Conservation (phyloP, 2,113 vertebrate species). For the Hippopotamus amphibius region DNA sequence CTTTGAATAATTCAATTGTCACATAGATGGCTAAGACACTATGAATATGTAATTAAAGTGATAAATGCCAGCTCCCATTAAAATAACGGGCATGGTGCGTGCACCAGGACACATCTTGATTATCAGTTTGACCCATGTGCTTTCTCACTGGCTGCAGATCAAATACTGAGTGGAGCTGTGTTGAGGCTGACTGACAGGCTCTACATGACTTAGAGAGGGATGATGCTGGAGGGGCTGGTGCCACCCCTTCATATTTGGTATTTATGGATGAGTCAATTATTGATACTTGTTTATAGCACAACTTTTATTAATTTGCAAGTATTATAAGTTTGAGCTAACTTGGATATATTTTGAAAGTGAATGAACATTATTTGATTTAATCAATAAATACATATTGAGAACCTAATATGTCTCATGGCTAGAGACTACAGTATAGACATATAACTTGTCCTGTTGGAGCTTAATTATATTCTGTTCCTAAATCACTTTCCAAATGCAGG, state of each 20-base stretch:
- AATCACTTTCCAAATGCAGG: neutral
- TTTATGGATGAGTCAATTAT: conserved; percentile 47
- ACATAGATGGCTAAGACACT: conserved; percentile 54
- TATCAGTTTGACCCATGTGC: conserved; percentile 39
- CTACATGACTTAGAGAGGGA: neutral
- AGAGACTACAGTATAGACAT: neutral
- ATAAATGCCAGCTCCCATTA: conserved; percentile 67
- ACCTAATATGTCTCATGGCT: neutral
- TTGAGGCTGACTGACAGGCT: conserved; percentile 18
- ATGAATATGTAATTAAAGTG: conserved; percentile 79
- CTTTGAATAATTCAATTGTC: conserved; percentile 71
- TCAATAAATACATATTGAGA: neutral
- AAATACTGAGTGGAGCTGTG: neutral
- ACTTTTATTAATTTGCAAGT: conserved; percentile 14
- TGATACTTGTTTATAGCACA: conserved; percentile 2
- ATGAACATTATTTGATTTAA: neutral
- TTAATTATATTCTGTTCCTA: neutral
- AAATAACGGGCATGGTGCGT: conserved; percentile 65
- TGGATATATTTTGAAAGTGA: conserved; percentile 37
- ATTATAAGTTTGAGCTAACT: neutral
- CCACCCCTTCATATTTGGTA: neutral
- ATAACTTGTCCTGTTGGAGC: neutral
- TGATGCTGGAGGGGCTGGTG: neutral
- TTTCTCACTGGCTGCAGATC: conserved; percentile 53
- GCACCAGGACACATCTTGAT: conserved; percentile 61